Conservation (phyloP, 2,888 invertebrate species). For the Oxystoma pomonae region DNA sequence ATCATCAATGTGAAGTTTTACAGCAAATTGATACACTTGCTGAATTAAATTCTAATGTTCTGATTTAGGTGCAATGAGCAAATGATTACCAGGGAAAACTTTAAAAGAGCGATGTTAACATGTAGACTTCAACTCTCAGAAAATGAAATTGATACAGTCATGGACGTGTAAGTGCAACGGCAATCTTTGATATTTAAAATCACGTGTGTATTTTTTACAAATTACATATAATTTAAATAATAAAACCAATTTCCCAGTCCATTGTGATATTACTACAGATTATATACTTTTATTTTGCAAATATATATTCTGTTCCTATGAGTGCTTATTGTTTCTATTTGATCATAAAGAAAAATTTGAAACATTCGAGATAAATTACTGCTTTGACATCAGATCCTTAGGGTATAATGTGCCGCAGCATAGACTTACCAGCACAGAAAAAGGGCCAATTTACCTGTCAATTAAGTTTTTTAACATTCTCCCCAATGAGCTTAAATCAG, state of each 20-base stretch:
- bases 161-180: constrained; percentile 60
- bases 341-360: neutral
- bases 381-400: neutral
- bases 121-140: constrained; percentile 63
- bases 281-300: no score
- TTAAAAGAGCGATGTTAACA: constrained; percentile 64
- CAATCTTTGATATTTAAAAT: no score
- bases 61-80: constrained; percentile 53
- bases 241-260: no score
- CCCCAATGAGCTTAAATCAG: neutral
- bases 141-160: constrained; percentile 64
- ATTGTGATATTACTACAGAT: no score
- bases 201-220: no score
- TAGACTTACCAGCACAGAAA: neutral
- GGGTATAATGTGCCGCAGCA: neutral
- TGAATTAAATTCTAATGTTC: no score
- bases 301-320: no score
- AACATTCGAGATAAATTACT: neutral
- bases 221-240: no score
- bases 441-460: neutral
- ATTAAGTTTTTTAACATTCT: neutral
- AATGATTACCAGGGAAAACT: constrained; percentile 61
- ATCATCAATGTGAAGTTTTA: no score
- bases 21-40: no score
- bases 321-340: neutral